Base-by-base conservation (phyloP, 1,140 invertebrate genomes). In the Temnothorax longispinosus region DNA sequence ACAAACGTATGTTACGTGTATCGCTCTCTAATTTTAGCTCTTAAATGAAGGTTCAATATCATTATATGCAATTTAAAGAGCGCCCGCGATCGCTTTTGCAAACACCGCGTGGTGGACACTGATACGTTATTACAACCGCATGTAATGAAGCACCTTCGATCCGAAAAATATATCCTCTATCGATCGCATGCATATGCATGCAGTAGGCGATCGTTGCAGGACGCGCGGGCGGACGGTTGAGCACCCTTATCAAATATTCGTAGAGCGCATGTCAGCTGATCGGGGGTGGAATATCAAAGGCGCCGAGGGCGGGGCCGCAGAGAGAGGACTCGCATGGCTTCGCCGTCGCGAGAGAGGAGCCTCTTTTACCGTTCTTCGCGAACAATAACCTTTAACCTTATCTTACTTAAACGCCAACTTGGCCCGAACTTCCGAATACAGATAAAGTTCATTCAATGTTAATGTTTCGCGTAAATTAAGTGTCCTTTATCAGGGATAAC, bases 341-440 rank as follows among this genome's bases (percentile, higher is more conserved):
- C 90, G 67, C 38, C 47, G 71, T 65, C 76, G 71, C 47, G 64
- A 47, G 41, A 54, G 41, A 54, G 41, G 47, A 76, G 58, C 81
- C 81, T 90, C 77, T 88, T 81, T 72, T 88, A 62, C 65, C 65
- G 85, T 82, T 86, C 88, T 65, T 90, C 84, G 27, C 80, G 89
- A 91, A 90, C 90, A 80, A 91, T 90, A 91, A 91, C 89, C 89
- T 90, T 90, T 89, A 91, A 91, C 88, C 88, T 91, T 91, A 88
- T 91, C 86, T 90, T 69, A 88, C 75, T 88, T 88, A 90, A 64
- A 72, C 69, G 89, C 88, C 88, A 91, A 90, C 89, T 88, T 91
- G 81, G 41, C 65, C 65, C 35, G 71, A 88, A 88, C 87, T 88
- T 88, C 62, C 65, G 60, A 81, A 90, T 88, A 75, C 89, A 88